A percentile compares a stretch with the other conserved stretches of the same genome.
Evolutionary conservation across 2,888 invertebrate genomes (phyloP).

Genomic region (Microctonus brassicae): DNA sequence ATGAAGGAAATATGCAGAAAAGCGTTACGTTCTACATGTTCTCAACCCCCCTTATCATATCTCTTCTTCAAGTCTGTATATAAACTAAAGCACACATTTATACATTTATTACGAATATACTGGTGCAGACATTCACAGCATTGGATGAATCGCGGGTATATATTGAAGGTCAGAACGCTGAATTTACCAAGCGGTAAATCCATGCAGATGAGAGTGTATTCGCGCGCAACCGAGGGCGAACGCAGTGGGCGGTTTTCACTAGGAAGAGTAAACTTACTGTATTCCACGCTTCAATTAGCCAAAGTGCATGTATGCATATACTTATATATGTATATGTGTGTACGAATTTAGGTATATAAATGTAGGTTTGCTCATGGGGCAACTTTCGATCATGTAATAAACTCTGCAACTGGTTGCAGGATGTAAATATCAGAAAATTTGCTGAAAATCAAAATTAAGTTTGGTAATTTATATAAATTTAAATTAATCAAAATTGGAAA

Average conservation of each 20-base stretch:
- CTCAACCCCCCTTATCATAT: background rate
- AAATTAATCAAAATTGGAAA: background rate
- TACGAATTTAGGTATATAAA: background rate
- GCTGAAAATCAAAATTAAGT: background rate
- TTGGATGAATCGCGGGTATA: slow-evolving; percentile 12
- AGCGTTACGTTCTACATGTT: slow-evolving; percentile 16
- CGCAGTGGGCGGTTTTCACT: slow-evolving; percentile 1
- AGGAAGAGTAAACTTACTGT: slow-evolving; percentile 41
- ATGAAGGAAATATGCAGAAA: slow-evolving; percentile 55
- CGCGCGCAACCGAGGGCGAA: slow-evolving; percentile 5
- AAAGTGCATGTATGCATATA: slow-evolving; percentile 52
- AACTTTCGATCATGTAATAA: slow-evolving; percentile 29
- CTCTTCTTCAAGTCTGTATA: slow-evolving; percentile 7
- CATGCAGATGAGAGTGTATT: slow-evolving; percentile 62
- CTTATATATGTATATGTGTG: background rate
- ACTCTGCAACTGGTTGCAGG: slow-evolving; percentile 22
- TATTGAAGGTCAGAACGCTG: slow-evolving; percentile 45
- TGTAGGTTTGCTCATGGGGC: background rate
- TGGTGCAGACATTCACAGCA: background rate
- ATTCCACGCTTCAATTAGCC: slow-evolving; percentile 64
- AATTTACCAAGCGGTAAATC: slow-evolving; percentile 64
- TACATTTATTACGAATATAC: background rate
- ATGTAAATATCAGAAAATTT: slow-evolving; percentile 3
- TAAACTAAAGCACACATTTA: background rate
- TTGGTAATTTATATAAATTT: background rate